A percentile compares a stretch with the other conserved stretches of the same genome.
Conservation (phyloP, 2,797 vertebrate species). For the Intellagama lesueurii region DNA sequence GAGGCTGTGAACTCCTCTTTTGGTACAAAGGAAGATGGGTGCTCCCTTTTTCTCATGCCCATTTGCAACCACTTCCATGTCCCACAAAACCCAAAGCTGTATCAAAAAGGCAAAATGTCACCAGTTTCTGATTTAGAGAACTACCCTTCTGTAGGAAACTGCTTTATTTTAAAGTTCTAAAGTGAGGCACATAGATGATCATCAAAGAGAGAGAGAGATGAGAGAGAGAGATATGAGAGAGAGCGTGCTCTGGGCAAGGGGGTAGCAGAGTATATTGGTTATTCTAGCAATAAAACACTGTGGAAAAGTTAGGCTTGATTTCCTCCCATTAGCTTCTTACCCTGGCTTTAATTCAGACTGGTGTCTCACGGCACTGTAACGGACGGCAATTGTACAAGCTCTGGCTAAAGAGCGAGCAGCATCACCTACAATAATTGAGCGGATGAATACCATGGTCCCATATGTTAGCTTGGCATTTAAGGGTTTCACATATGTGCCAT, state of each 20-base stretch:
- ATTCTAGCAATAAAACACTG: background rate
- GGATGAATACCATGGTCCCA: constrained; percentile 97
- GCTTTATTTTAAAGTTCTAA: background rate
- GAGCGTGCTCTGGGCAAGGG: background rate
- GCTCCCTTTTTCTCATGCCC: background rate
- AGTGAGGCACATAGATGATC: background rate
- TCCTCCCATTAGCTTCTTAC: constrained; percentile 72
- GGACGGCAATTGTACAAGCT: constrained; percentile 93
- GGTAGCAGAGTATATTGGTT: background rate
- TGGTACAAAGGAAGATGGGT: background rate
- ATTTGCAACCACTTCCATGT: background rate
- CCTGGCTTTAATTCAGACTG: constrained; percentile 93
- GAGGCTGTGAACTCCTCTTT: background rate
- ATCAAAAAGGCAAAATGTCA: background rate
- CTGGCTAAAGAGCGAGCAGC: constrained; percentile 85
- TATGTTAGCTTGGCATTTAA: constrained; percentile 95
- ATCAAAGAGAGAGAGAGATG: background rate
- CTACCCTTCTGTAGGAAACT: background rate
- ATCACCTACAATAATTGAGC: constrained; percentile 90
- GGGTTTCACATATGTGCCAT: constrained; percentile 93
- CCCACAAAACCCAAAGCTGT: background rate
- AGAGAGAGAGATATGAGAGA: no score
- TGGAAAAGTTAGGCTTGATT: background rate
- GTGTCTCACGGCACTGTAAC: constrained; percentile 92
- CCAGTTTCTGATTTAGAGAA: background rate